phyloP scores from a whole-genome alignment of 2,888 invertebrate species.

The Drosophila testacea region DNA sequence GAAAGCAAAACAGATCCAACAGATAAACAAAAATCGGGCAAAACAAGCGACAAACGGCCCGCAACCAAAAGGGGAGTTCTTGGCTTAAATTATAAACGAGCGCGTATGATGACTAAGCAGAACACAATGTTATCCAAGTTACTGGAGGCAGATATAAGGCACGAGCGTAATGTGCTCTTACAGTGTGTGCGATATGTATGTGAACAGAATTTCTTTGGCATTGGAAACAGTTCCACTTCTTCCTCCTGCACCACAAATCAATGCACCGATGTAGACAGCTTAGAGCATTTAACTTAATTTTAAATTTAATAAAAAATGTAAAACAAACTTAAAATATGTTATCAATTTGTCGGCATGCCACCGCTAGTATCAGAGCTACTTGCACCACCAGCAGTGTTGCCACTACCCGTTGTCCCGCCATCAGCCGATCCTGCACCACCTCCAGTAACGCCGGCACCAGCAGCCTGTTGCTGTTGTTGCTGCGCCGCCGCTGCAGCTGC shows the following conservation, averaged over 20 bases:
- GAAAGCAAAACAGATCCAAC: not conserved
- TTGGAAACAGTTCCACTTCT: constrained; percentile 41
- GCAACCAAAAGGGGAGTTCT: constrained; percentile 34
- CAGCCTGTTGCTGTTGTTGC: constrained; percentile 64
- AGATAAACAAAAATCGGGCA: not conserved
- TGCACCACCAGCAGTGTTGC: constrained; percentile 3
- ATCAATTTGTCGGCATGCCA: constrained; percentile 40
- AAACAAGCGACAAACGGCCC: constrained; percentile 14
- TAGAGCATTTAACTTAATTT: constrained; percentile 14
- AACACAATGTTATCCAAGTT: constrained; percentile 89
- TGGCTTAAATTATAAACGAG: constrained; percentile 76
- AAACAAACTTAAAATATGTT: not conserved
- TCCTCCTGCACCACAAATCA: not conserved
- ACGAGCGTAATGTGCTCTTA: constrained; percentile 93
- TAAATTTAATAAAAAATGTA: constrained; percentile 22
- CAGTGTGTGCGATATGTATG: constrained; percentile 94
- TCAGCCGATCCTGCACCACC: constrained; percentile 32
- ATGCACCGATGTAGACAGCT: not conserved
- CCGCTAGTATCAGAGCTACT: constrained; percentile 32
- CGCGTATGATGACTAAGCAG: constrained; percentile 66
- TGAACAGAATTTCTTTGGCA: constrained; percentile 90
- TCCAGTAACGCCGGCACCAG: constrained; percentile 11
- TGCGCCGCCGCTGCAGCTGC: constrained; percentile 67
- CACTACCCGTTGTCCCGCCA: constrained; percentile 5
- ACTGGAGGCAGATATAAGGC: constrained; percentile 91